phyloP scores from a whole-genome alignment of 1,140 invertebrate genomes.

The Hydropsyche tenuis region DNA sequence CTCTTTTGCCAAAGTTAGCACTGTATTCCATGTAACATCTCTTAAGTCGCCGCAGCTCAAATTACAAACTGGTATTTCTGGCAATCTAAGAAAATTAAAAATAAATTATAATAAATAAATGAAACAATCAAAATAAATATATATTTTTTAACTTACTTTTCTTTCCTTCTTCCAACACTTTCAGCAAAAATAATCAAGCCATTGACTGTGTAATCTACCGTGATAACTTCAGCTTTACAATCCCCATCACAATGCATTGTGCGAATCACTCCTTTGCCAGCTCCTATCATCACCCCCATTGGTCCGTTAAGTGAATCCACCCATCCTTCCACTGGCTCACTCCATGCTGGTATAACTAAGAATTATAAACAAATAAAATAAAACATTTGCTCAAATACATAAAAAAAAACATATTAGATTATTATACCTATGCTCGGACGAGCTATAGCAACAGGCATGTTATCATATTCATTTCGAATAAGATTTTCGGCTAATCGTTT shows the following conservation, averaged over 20 bases:
- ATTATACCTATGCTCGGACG: slow-evolving; percentile 75
- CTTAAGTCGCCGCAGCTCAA: slow-evolving; percentile 71
- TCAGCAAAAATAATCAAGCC: slow-evolving; percentile 74
- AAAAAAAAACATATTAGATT: background rate
- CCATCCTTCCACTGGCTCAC: slow-evolving; percentile 81
- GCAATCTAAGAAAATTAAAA: slow-evolving; percentile 60
- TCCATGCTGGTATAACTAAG: slow-evolving; percentile 69
- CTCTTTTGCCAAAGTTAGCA: slow-evolving; percentile 70
- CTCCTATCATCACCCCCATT: slow-evolving; percentile 70
- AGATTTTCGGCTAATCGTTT: slow-evolving; percentile 74
- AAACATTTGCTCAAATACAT: no score
- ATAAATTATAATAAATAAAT: background rate
- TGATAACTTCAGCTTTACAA: slow-evolving; percentile 80
- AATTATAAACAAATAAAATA: no score
- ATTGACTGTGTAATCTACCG: slow-evolving; percentile 87
- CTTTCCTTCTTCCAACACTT: background rate
- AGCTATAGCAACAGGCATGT: slow-evolving; percentile 75
- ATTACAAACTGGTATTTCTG: slow-evolving; percentile 75
- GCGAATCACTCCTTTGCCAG: slow-evolving; percentile 86
- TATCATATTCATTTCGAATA: slow-evolving; percentile 62
- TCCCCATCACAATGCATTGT: slow-evolving; percentile 79
- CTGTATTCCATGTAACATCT: slow-evolving; percentile 79
- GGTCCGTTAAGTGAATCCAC: slow-evolving; percentile 91
- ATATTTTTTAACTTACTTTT: slow-evolving; percentile 8
- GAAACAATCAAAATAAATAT: background rate